phyloP scores from a whole-genome alignment of 2,888 invertebrate species.

The Drosophila mettleri region DNA sequence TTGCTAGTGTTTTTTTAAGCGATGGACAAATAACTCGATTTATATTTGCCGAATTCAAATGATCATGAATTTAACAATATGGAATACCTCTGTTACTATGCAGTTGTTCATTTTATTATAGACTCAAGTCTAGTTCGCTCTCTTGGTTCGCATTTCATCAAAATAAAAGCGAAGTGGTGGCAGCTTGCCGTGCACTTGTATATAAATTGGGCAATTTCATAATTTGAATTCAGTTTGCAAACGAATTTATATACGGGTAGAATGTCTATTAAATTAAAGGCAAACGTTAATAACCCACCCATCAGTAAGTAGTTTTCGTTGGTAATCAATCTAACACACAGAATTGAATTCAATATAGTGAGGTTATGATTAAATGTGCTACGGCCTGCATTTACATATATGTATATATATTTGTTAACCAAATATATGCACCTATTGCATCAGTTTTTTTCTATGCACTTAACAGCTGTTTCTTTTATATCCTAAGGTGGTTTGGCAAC shows the following conservation, averaged over 20 bases:
- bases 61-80: neutral
- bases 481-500: slow-evolving; percentile 88
- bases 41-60: neutral
- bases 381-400: slow-evolving; percentile 22
- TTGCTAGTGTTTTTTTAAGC: neutral
- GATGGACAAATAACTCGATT: too few species aligned
- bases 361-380: slow-evolving; percentile 73
- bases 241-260: slow-evolving; percentile 23
- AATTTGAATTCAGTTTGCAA: slow-evolving; percentile 50
- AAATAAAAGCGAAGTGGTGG: slow-evolving; percentile 55
- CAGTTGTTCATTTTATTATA: slow-evolving; percentile 10
- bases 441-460: slow-evolving; percentile 54
- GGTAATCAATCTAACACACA: neutral
- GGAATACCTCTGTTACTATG: slow-evolving; percentile 4
- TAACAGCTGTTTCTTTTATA: neutral
- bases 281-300: slow-evolving; percentile 84
- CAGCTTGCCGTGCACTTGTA: slow-evolving; percentile 33
- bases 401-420: slow-evolving; percentile 49
- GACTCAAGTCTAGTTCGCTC: neutral
- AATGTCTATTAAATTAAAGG: slow-evolving; percentile 83
- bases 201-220: slow-evolving; percentile 60
- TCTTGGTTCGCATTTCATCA: slow-evolving; percentile 23
- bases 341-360: slow-evolving; percentile 54
- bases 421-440: slow-evolving; percentile 63
- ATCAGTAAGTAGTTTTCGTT: slow-evolving; percentile 80